Evolutionary conservation across 2,797 vertebrate species (phyloP).

Genomic region (Hippoglossus hippoglossus): DNA sequence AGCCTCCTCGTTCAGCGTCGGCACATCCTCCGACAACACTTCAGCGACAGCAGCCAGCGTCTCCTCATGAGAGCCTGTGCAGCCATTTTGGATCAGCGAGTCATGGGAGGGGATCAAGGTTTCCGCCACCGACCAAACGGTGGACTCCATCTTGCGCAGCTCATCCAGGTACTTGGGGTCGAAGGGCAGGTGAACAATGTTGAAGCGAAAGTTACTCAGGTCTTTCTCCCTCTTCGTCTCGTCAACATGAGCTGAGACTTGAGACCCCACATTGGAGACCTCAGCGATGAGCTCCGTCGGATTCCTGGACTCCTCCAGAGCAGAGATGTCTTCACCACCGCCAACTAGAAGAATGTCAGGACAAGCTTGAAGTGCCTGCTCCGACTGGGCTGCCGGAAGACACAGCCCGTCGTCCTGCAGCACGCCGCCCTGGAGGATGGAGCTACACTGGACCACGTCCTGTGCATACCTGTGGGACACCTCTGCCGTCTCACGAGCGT

Average conservation of each 20-base stretch:
- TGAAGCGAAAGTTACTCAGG: slow-evolving; percentile 47
- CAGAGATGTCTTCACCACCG: slow-evolving; percentile 8
- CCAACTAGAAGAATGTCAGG: slow-evolving; percentile 74
- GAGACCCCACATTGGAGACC: background rate
- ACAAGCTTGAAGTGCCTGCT: slow-evolving; percentile 52
- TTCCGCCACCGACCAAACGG: slow-evolving; percentile 79
- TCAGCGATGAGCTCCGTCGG: background rate
- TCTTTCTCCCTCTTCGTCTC: slow-evolving; percentile 8
- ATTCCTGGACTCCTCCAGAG: slow-evolving; percentile 33
- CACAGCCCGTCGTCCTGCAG: slow-evolving; percentile 22
- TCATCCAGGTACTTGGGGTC: slow-evolving; percentile 74
- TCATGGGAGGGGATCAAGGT: slow-evolving; percentile 69
- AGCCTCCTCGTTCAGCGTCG: slow-evolving; percentile 2
- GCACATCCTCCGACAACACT: slow-evolving; percentile 3
- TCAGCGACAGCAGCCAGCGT: slow-evolving; percentile 20
- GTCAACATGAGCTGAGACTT: background rate
- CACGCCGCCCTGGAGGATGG: slow-evolving; percentile 42
- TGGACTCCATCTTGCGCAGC: slow-evolving; percentile 76
- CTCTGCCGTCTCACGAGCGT: slow-evolving; percentile 67
- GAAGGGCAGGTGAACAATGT: slow-evolving; percentile 76
- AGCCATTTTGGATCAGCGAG: slow-evolving; percentile 47
- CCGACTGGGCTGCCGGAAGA: slow-evolving; percentile 26
- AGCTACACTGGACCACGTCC: slow-evolving; percentile 67
- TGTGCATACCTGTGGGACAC: slow-evolving; percentile 63
- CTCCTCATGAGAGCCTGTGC: slow-evolving; percentile 34